phyloP scores from a whole-genome alignment of 2,113 vertebrate species.

The Cephalopholis sonnerati region DNA sequence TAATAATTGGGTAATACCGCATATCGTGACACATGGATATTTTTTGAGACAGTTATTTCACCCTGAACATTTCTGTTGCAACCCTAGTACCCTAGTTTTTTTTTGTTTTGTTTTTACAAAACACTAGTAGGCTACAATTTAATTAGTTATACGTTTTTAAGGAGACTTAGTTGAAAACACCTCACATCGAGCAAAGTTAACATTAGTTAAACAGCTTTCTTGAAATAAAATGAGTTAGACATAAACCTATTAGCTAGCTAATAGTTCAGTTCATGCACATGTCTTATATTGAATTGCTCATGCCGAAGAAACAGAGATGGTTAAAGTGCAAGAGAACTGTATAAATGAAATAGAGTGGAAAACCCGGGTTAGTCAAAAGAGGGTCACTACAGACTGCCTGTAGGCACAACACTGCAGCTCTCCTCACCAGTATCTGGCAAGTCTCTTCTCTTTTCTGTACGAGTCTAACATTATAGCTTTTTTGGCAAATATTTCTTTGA shows the following conservation, averaged over 20 bases:
- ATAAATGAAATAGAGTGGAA: neutral
- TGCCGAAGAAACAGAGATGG: neutral
- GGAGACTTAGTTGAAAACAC: neutral
- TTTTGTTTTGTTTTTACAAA: neutral
- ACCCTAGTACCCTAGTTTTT: too few species aligned
- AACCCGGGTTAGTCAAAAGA: neutral
- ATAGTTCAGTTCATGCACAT: neutral
- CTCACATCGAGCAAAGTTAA: neutral
- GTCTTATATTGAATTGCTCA: neutral
- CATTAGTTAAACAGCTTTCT: too few species aligned
- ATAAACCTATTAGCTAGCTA: too few species aligned
- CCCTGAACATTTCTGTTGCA: too few species aligned
- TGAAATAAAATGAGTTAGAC: neutral
- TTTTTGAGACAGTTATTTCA: too few species aligned
- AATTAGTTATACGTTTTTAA: neutral
- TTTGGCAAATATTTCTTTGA: neutral
- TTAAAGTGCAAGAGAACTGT: neutral
- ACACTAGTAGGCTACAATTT: neutral
- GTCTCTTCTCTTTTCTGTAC: neutral
- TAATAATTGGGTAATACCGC: too few species aligned
- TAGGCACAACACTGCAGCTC: neutral
- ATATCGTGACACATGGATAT: too few species aligned
- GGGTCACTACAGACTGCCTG: neutral
- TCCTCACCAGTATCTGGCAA: neutral
- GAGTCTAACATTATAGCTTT: neutral